phyloP scores from a whole-genome alignment of 2,888 invertebrate species.

The Athalia circularis region DNA sequence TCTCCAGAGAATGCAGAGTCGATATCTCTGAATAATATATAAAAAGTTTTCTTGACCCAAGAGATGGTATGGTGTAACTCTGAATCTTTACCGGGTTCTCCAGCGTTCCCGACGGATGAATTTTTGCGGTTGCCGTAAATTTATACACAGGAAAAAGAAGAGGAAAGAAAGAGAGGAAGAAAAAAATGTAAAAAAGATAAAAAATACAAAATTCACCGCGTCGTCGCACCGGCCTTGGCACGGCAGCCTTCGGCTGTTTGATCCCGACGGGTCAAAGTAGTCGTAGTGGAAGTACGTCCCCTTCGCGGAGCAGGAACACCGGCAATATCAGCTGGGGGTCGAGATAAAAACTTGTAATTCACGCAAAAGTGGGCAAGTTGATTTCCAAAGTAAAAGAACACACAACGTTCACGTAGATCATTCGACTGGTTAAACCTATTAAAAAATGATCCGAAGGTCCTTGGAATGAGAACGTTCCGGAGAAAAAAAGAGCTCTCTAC shows the following conservation, averaged over 20 bases:
- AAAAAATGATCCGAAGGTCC: too few relatives aligned
- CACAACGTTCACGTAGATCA: neutral
- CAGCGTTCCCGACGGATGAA: conserved; percentile 12
- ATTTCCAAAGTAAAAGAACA: conserved; percentile 29
- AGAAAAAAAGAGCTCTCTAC: too few relatives aligned
- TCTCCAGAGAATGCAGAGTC: neutral
- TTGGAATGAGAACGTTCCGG: too few relatives aligned
- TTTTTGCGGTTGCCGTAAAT: conserved; percentile 29
- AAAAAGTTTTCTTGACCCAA: conserved; percentile 36
- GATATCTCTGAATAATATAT: conserved; percentile 38
- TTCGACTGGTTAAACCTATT: neutral
- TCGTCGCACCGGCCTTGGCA: conserved; percentile 2
- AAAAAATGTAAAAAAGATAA: too few relatives aligned
- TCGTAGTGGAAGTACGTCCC: neutral
- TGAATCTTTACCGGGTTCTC: conserved; percentile 28
- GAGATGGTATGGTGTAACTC: conserved; percentile 19
- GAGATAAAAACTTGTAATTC: conserved; percentile 14
- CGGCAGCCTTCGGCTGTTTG: conserved; percentile 13
- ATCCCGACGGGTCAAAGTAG: conserved; percentile 7
- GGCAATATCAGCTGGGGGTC: conserved; percentile 3
- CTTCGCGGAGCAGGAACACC: neutral
- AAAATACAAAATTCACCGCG: conserved; percentile 9
- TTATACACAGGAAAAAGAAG: neutral
- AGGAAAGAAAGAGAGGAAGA: too few relatives aligned
- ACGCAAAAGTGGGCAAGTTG: conserved; percentile 26